phyloP scores from a whole-genome alignment of 92 coral and sea anemone genomes.

The Scolanthus callimorphus region DNA sequence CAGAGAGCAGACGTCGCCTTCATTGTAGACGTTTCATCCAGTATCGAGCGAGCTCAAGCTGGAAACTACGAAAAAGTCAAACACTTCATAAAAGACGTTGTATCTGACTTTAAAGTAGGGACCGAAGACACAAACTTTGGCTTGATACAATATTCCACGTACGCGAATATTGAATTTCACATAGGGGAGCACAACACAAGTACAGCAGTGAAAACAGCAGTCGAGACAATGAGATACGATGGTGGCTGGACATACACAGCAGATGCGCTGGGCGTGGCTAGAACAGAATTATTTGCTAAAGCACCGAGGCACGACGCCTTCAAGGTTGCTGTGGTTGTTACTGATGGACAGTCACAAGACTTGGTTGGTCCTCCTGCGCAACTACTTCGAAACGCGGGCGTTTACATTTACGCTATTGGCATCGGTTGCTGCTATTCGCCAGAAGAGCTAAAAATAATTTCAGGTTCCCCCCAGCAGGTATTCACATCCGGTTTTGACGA shows the following conservation, averaged over 20 bases:
- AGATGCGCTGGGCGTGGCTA: conserved; percentile 6
- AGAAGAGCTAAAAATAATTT: conserved; percentile 13
- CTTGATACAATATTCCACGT: not conserved
- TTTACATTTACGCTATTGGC: conserved; percentile 10
- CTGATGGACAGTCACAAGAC: conserved; percentile 24
- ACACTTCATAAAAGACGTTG: not conserved
- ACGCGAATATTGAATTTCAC: not conserved
- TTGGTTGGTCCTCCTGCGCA: conserved; percentile 7
- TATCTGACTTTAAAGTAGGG: not conserved
- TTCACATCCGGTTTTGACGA: conserved; percentile 1
- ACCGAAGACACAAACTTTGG: not conserved
- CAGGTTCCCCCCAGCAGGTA: not conserved
- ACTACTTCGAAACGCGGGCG: conserved; percentile 14
- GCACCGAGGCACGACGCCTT: conserved; percentile 11
- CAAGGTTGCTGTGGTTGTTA: conserved; percentile 9
- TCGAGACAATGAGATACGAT: not conserved
- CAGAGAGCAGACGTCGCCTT: conserved; percentile 5
- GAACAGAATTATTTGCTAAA: not conserved
- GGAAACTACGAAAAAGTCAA: conserved; percentile 9
- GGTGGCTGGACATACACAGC: conserved; percentile 22
- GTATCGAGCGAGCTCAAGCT: conserved; percentile 16
- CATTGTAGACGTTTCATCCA: conserved; percentile 20
- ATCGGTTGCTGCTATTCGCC: conserved; percentile 20
- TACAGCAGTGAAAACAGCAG: not conserved
- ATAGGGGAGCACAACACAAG: too few species aligned